Evolutionary conservation across 1,140 invertebrate species (phyloP).

Genomic region (Calephelis virginiensis): DNA sequence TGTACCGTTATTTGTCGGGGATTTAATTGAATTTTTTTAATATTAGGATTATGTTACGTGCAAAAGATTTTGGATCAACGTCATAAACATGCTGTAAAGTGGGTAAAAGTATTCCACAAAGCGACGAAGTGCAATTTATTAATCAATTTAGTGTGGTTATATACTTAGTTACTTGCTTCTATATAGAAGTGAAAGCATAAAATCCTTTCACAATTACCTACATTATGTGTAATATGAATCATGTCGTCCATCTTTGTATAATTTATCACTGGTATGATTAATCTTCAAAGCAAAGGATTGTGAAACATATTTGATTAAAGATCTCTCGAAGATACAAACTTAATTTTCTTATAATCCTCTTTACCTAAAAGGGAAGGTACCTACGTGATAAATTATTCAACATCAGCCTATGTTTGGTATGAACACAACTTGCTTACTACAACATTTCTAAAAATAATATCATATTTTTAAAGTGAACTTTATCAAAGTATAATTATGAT

Average conservation of each 20-base stretch:
- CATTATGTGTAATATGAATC: neutral
- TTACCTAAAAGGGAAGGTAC: conserved; percentile 25
- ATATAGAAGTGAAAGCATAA: too few relatives aligned
- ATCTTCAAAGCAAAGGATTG: conserved; percentile 7
- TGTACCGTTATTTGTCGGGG: too few relatives aligned
- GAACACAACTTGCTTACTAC: conserved; percentile 7
- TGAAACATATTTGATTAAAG: conserved; percentile 16
- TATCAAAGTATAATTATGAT: neutral
- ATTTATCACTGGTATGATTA: conserved; percentile 6
- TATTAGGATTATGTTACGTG: too few relatives aligned
- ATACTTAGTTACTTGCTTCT: too few relatives aligned
- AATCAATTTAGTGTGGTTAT: too few relatives aligned
- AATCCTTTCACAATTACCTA: too few relatives aligned
- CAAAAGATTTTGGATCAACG: too few relatives aligned
- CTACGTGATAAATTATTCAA: conserved; percentile 19
- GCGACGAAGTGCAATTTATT: too few relatives aligned
- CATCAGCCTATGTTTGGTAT: conserved; percentile 1
- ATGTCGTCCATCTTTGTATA: neutral
- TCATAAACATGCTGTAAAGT: too few relatives aligned
- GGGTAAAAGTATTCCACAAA: too few relatives aligned
- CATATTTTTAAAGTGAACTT: neutral
- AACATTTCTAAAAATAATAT: conserved; percentile 6
- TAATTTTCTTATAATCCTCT: conserved; percentile 23
- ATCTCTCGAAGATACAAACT: conserved; percentile 11
- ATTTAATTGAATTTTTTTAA: too few relatives aligned